Conservation (phyloP, 2,888 invertebrate species). For the Petrolisthes manimaculis region DNA sequence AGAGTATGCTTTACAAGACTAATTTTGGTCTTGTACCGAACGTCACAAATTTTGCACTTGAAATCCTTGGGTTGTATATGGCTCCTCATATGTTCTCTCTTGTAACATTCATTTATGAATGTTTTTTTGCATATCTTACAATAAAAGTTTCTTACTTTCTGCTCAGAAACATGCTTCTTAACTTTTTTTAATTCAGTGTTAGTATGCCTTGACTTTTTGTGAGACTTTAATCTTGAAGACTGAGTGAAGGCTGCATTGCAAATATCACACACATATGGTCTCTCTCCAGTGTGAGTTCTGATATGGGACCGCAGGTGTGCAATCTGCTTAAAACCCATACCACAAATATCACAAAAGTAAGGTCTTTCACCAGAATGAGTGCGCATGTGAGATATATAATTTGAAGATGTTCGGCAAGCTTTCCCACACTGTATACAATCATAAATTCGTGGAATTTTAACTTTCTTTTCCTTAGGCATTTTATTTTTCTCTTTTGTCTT, state of each 20-base stretch:
- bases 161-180: slow-evolving; percentile 15
- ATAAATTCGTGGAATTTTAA: slow-evolving; percentile 14
- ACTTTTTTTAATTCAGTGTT: neutral
- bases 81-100: slow-evolving; percentile 41
- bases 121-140: slow-evolving; percentile 49
- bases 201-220: slow-evolving; percentile 30
- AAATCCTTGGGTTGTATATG: neutral
- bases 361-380: slow-evolving; percentile 51
- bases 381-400: slow-evolving; percentile 46
- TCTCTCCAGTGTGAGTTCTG: slow-evolving; percentile 45
- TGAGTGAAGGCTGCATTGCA: slow-evolving; percentile 47
- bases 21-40: slow-evolving; percentile 29
- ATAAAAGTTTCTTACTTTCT: slow-evolving; percentile 41
- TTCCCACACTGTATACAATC: slow-evolving; percentile 49
- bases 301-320: slow-evolving; percentile 40
- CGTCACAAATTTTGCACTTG: slow-evolving; percentile 34
- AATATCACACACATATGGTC: slow-evolving; percentile 36
- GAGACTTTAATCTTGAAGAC: slow-evolving; percentile 45
- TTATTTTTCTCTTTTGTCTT: slow-evolving; percentile 16
- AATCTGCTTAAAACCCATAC: slow-evolving; percentile 43
- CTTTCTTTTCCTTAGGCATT: slow-evolving; percentile 28
- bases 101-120: slow-evolving; percentile 49
- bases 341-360: slow-evolving; percentile 42
- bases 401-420: slow-evolving; percentile 43
- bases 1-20: slow-evolving; percentile 24